These are phyloP conservation scores for Rhopalosiphum nymphaeae DNA, from an alignment of 2,888 invertebrate genomes.

Conservation along the genomic window DNA sequence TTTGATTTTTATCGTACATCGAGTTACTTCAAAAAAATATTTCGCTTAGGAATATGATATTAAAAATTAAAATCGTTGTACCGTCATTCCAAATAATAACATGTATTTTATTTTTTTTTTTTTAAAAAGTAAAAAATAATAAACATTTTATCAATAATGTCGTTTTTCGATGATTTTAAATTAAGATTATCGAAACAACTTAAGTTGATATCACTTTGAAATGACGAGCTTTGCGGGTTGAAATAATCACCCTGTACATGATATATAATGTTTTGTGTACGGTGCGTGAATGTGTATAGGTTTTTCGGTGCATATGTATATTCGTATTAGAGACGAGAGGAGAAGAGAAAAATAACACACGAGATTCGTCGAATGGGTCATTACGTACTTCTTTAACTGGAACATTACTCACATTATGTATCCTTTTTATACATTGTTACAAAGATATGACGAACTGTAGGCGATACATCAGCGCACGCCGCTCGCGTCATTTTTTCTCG, in stretches of 20 bases:
- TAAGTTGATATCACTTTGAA: not conserved
- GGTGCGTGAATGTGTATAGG: not conserved
- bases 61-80: not conserved
- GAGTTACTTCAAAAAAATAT: not conserved
- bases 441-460: conserved; percentile 56
- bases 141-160: not conserved
- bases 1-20: not conserved
- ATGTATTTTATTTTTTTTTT: not conserved
- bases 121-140: not conserved
- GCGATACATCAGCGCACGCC: conserved; percentile 50
- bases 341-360: not conserved
- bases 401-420: conserved; percentile 61
- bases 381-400: conserved; percentile 63
- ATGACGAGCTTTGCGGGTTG: not conserved
- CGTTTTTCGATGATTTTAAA: not conserved
- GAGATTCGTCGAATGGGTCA: conserved; percentile 62
- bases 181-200: not conserved
- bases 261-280: not conserved
- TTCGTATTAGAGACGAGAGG: not conserved
- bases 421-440: conserved; percentile 51
- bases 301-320: not conserved
- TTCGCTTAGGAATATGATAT: not conserved
- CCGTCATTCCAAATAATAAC: not conserved
- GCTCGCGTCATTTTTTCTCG: conserved; percentile 9
- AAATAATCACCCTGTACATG: not conserved